These are phyloP conservation scores for Trypoxylus dichotomus DNA, from an alignment of 1,140 invertebrate species.

Conservation along the genomic window DNA sequence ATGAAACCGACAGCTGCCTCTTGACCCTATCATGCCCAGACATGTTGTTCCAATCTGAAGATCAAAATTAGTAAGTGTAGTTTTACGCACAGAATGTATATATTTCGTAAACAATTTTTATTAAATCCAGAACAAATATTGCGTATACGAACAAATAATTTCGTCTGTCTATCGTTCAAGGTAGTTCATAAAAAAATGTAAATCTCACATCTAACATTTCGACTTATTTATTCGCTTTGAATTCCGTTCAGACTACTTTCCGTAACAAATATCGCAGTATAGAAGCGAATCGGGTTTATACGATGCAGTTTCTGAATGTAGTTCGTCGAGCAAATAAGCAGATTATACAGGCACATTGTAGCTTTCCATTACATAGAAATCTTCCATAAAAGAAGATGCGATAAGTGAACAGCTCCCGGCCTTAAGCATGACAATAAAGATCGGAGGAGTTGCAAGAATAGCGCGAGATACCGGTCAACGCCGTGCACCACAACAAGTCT, in stretches of 20 bases:
- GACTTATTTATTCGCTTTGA: no score
- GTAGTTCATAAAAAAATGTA: no score
- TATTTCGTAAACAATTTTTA: neutral
- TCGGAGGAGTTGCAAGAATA: no score
- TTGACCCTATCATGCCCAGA: slow-evolving; percentile 77
- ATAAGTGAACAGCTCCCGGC: neutral
- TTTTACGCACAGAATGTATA: neutral
- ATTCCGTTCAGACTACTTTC: no score
- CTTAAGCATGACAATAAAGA: no score
- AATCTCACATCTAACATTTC: no score
- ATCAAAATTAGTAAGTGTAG: slow-evolving; percentile 43
- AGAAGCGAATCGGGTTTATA: neutral
- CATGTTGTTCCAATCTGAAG: slow-evolving; percentile 75
- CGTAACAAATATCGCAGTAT: no score
- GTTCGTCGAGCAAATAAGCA: neutral
- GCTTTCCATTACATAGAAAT: neutral
- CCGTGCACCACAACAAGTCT: no score
- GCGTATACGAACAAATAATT: no score
- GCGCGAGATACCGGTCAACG: no score
- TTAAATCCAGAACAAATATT: no score
- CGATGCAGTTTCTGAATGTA: neutral
- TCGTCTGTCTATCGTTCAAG: no score
- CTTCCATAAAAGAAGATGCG: neutral
- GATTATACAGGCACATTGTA: neutral
- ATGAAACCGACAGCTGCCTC: slow-evolving; percentile 85